These are phyloP conservation scores for Automeris io DNA, from an alignment of 2,888 invertebrate species.

Conservation along the genomic window DNA sequence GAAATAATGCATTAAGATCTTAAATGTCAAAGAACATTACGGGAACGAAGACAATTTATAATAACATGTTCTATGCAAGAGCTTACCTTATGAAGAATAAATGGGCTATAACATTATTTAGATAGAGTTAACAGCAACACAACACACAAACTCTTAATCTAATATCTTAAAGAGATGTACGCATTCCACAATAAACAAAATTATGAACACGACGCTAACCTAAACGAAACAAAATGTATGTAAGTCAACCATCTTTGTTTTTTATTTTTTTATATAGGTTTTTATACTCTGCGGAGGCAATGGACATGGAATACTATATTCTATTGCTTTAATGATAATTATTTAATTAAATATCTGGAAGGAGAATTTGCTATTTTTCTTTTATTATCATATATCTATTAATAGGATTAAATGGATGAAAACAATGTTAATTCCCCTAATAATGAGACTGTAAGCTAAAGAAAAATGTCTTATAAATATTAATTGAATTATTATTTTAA, in stretches of 20 bases:
- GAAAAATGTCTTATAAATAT: too few species aligned
- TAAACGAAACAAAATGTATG: constrained; percentile 35
- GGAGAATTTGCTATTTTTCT: too few species aligned
- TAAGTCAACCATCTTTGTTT: constrained; percentile 33
- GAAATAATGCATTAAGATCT: constrained; percentile 51
- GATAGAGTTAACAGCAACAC: constrained; percentile 38
- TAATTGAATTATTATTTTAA: too few species aligned
- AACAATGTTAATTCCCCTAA: too few species aligned
- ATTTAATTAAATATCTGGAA: too few species aligned
- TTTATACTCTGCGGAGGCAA: too few species aligned
- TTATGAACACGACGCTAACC: constrained; percentile 47
- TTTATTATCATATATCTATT: too few species aligned
- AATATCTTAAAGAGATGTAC: constrained; percentile 30
- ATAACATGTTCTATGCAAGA: constrained; percentile 13
- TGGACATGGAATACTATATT: too few species aligned
- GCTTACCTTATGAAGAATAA: constrained; percentile 54
- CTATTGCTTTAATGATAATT: too few species aligned
- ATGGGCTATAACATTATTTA: constrained; percentile 59
- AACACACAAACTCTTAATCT: constrained; percentile 29
- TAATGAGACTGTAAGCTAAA: too few species aligned
- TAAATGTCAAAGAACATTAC: constrained; percentile 16
- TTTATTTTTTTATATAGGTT: too few species aligned
- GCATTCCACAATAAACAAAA: constrained; percentile 34
- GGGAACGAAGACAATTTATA: constrained; percentile 24
- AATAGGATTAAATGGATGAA: too few species aligned